Evolutionary conservation across 64 coral and sea anemone species (phyloP), one percentile per base, ranked within the genome.

Genomic region (Porites lutea): DNA sequence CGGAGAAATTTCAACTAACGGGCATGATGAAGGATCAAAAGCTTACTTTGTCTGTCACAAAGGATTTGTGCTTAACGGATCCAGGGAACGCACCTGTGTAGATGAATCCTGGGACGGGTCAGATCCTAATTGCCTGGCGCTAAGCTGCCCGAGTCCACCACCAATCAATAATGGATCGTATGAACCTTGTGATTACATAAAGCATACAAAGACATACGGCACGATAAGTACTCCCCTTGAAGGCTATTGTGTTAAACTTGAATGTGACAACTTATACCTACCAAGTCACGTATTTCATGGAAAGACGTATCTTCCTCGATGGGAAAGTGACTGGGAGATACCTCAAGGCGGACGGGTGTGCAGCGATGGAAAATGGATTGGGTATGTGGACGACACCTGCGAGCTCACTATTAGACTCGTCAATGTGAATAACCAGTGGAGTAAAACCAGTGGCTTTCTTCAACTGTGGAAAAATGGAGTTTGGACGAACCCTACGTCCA

Each of bases 241-340:
- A 54, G 88, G 88, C 15, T 90, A 80, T 61, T 90, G 88, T 62
- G 75, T 90, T 9, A 90, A 90, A 90, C 44, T 90, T 66, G 10
- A 79, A 3, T 90, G 88, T 48, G 1, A n/a, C 6, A 15, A 2
- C 8, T 18, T 14, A 3, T 81, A 90, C 6, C 75, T 90, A 8
- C 88, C 88, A 50, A 90, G 74, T 22, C 75, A 90, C 46, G 6
- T 15, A 80, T 90, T 90, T 53, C 14, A 44, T 51, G 76, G 62
- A 27, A 48, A 45, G 48, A 81, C 57, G 8, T 3, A 79, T 69
- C 75, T 75, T 8, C 88, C 52, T 3, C 59, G 88, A 49, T 90
- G 88, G 88, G 88, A 90, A 66, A 90, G 73, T 52, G 88, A 90
- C 13, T 90, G 88, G 88, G 20, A 90, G 23, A 90, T 90, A 79